Evolutionary conservation across 2,888 invertebrate species (phyloP).

Genomic region (Cosmia trapezina): DNA sequence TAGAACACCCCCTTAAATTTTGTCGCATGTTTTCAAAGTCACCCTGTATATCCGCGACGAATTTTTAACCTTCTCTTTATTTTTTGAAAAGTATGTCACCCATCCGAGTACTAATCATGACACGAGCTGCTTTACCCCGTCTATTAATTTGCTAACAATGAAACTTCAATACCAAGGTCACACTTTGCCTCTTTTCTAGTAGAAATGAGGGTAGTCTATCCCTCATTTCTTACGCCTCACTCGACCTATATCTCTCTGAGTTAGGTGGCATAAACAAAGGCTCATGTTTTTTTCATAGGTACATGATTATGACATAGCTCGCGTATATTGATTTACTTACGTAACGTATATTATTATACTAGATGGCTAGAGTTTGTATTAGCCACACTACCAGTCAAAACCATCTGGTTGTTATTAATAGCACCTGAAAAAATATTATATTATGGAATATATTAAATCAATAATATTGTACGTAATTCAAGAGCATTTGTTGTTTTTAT

Average conservation of each 20-base stretch:
- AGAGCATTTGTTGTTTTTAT: not conserved
- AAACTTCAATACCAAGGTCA: not conserved
- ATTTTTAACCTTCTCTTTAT: too few relatives aligned
- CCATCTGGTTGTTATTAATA: not conserved
- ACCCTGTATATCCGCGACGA: too few relatives aligned
- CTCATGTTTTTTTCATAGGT: constrained; percentile 35
- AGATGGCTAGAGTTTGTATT: not conserved
- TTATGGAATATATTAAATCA: not conserved
- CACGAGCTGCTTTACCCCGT: too few relatives aligned
- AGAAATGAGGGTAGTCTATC: not conserved
- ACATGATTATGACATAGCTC: constrained; percentile 13
- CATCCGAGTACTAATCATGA: too few relatives aligned
- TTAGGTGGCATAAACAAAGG: constrained; percentile 10
- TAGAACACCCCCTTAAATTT: too few relatives aligned
- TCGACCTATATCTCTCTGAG: constrained; percentile 12
- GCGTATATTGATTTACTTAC: constrained; percentile 6
- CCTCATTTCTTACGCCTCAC: constrained; percentile 4
- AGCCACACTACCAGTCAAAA: not conserved
- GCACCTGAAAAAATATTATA: not conserved
- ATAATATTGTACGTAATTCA: not conserved
- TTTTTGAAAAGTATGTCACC: too few relatives aligned
- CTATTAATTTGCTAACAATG: too few relatives aligned
- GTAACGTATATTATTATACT: not conserved
- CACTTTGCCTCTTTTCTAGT: not conserved
- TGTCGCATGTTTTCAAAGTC: too few relatives aligned